Base-by-base conservation (phyloP, 2,888 invertebrate genomes). In the Chorisops tibialis region DNA sequence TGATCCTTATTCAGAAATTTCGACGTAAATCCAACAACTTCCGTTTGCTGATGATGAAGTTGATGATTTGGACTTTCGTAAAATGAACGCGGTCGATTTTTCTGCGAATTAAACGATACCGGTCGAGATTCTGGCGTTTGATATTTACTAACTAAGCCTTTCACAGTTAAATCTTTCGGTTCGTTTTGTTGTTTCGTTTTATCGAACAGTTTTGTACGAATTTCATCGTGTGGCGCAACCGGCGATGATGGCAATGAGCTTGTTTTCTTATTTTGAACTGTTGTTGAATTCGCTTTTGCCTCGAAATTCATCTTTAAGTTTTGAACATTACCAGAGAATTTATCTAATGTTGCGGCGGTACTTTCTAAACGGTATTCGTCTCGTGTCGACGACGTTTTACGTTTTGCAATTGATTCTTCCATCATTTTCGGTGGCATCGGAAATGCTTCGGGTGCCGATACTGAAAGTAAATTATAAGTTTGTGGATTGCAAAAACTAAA, bases 281-380 rank as follows among this genome's bases (percentile, higher is more conserved):
- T 76, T 77, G 41, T 61, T 39, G 52, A 37, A 58, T 63, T 60
- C 48, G 77, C 77, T 75, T 89, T 89, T 56, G 93, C 92, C 80
- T 94, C 93, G 76, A 93, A 93, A 76, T 91, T 93, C 75, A 88
- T 88, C 77, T 91, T 91, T 69, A 93, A 84, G 81, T 88, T 90
- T 81, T 87, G 87, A 68, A 93, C 93, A 74, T 89, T 87, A 24
- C 93, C 91, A 45, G 84, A 82, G 63, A 83, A 73, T 66, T 74
- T 78, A 75, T 71, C 65, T 75, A 76, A 47, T 72, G 75, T 19
- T 35, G 47, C 24, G 3, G 14, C 12, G 6, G 48, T n/a, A n/a
- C 22, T 37, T 16, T 59, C 59, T 19, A 24, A n/a, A 5, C n/a
- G 6, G 30, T 22, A 38, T n/a, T 39, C 54, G 1, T 21, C 22